These are phyloP conservation scores for Diorhabda sublineata DNA, from an alignment of 1,140 invertebrate genomes.

Conservation along the genomic window DNA sequence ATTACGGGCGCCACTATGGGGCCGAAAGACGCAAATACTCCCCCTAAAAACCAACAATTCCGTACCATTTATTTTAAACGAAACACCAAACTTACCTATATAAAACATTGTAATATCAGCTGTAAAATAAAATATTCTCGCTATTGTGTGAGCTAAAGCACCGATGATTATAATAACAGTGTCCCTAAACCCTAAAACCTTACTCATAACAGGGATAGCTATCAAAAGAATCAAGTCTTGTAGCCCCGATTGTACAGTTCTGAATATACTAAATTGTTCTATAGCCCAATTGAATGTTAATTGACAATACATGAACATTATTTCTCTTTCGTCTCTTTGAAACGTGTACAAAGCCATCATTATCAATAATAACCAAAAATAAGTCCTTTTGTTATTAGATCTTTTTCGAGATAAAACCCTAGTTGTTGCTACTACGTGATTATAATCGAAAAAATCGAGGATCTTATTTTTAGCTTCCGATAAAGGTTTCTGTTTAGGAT, in stretches of 20 bases:
- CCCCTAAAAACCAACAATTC: conserved; percentile 48
- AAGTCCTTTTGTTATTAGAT: conserved; percentile 52
- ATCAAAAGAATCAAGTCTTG: conserved; percentile 63
- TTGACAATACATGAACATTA: conserved; percentile 64
- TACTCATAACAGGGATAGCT: conserved; percentile 65
- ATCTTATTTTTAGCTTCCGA: conserved; percentile 56
- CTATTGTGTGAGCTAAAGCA: conserved; percentile 60
- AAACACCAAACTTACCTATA: conserved; percentile 48
- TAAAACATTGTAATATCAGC: conserved; percentile 58
- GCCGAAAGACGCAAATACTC: conserved; percentile 61
- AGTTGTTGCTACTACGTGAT: conserved; percentile 60
- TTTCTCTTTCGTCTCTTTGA: conserved; percentile 69
- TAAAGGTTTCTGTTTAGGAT: conserved; percentile 55
- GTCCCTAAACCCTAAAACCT: conserved; percentile 60
- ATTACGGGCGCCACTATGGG: conserved; percentile 70
- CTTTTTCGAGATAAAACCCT: conserved; percentile 53
- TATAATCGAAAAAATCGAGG: conserved; percentile 65
- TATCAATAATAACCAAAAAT: conserved; percentile 60
- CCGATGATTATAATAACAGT: conserved; percentile 69
- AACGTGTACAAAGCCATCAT: conserved; percentile 73
- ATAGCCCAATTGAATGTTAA: conserved; percentile 65
- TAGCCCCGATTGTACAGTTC: conserved; percentile 62
- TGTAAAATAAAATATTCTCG: conserved; percentile 61
- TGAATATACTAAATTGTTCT: conserved; percentile 53
- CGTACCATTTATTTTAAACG: not conserved